Conservation (phyloP, 2,797 vertebrate species). For the Enteromius radiatus region DNA sequence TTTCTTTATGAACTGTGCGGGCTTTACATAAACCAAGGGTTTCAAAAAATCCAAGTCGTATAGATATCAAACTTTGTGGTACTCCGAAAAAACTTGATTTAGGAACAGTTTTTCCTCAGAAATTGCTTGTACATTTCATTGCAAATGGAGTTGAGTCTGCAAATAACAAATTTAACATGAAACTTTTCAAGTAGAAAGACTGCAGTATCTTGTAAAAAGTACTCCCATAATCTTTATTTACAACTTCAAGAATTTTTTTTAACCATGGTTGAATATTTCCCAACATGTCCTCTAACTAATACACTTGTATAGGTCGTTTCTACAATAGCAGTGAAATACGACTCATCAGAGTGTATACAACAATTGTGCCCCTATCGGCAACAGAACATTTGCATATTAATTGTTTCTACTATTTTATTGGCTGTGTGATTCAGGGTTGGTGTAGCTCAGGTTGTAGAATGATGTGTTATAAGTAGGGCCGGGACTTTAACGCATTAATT, state of each 20-base stretch:
- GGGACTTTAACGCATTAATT: too few relatives aligned
- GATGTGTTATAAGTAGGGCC: too few relatives aligned
- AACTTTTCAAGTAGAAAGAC: not conserved
- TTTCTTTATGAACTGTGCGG: not conserved
- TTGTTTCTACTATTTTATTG: too few relatives aligned
- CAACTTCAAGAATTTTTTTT: not conserved
- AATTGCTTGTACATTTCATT: not conserved
- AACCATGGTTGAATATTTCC: not conserved
- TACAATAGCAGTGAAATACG: too few relatives aligned
- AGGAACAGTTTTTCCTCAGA: not conserved
- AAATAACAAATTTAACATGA: not conserved
- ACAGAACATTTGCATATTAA: too few relatives aligned
- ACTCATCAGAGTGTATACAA: too few relatives aligned
- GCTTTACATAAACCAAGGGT: not conserved
- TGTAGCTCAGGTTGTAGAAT: too few relatives aligned
- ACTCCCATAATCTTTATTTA: not conserved
- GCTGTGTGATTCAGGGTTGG: too few relatives aligned
- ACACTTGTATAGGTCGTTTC: too few relatives aligned
- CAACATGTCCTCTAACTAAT: too few relatives aligned
- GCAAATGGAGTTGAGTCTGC: not conserved
- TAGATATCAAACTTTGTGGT: not conserved
- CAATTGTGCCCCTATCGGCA: too few relatives aligned
- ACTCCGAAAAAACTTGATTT: not conserved
- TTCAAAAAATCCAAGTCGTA: not conserved
- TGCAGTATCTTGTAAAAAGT: not conserved